Evolutionary conservation across 2,113 vertebrate genomes (phyloP).

Genomic region (Dipodomys ordii): DNA sequence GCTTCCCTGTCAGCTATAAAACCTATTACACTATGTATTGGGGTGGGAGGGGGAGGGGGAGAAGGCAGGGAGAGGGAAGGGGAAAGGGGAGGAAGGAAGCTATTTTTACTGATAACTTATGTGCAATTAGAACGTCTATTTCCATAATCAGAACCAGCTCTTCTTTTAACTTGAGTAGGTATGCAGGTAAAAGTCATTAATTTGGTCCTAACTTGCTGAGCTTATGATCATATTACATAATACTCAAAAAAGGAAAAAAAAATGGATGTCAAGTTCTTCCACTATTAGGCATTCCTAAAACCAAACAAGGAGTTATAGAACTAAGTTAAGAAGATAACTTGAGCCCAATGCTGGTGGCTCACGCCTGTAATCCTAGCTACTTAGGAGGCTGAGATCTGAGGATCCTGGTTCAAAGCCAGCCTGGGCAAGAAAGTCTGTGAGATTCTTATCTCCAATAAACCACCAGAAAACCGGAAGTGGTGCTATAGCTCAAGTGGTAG

Average conservation of each 20-base stretch:
- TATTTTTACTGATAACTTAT: constrained; percentile 1
- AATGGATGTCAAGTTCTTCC: constrained; percentile 37
- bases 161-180: neutral
- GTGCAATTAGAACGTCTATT: constrained; percentile 40
- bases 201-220: constrained; percentile 17
- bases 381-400: no score
- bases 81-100: neutral
- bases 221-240: constrained; percentile 20
- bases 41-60: neutral
- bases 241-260: constrained; percentile 42
- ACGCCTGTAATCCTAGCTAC: no score
- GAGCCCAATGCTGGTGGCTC: no score
- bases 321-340: constrained; percentile 4
- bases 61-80: no score
- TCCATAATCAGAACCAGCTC: neutral
- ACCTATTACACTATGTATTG: constrained; percentile 14
- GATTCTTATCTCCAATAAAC: no score
- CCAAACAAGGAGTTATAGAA: neutral
- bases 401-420: no score
- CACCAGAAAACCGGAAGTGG: no score
- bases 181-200: neutral
- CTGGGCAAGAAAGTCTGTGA: no score
- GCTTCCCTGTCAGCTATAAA: constrained; percentile 16
- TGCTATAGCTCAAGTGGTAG: no score
- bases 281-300: neutral